Conservation (phyloP, 92 coral and sea anemone species). For the Meandrina meandrites region DNA sequence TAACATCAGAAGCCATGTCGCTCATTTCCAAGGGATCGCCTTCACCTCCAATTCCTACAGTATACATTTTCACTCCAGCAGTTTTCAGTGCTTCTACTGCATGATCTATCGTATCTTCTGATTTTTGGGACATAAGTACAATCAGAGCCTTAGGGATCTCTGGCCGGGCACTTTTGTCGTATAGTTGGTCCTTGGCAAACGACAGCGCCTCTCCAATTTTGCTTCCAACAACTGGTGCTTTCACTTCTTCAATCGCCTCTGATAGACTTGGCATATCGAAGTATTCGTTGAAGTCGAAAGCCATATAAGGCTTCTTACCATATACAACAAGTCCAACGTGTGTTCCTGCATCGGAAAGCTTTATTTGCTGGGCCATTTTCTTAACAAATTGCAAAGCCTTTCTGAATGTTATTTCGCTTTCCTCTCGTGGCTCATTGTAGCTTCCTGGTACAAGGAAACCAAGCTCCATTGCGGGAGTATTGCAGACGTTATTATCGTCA, state of each 20-base stretch:
- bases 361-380: conserved; percentile 39
- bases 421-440: conserved; percentile 10
- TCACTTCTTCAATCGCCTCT: conserved; percentile 45
- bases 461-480: conserved; percentile 44
- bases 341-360: conserved; percentile 61
- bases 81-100: conserved; percentile 45
- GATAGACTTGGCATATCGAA: conserved; percentile 31
- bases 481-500: conserved; percentile 28
- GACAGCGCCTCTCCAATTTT: conserved; percentile 56
- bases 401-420: conserved; percentile 28
- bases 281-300: conserved; percentile 65
- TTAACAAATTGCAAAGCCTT: conserved; percentile 53
- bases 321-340: conserved; percentile 76
- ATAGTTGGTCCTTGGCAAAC: conserved; percentile 54
- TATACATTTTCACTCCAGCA: conserved; percentile 51
- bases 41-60: conserved; percentile 49
- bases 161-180: conserved; percentile 54
- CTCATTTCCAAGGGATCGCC: conserved; percentile 39
- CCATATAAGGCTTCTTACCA: conserved; percentile 60
- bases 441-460: conserved; percentile 57
- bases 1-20: conserved; percentile 51
- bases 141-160: conserved; percentile 50
- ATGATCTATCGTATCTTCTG: conserved; percentile 25
- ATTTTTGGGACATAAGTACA: conserved; percentile 39
- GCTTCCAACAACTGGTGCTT: conserved; percentile 51